A percentile compares a stretch with the other conserved stretches of the same genome.
Evolutionary conservation across 2,113 vertebrate species (phyloP).

Genomic region (Eptatretus burgeri): DNA sequence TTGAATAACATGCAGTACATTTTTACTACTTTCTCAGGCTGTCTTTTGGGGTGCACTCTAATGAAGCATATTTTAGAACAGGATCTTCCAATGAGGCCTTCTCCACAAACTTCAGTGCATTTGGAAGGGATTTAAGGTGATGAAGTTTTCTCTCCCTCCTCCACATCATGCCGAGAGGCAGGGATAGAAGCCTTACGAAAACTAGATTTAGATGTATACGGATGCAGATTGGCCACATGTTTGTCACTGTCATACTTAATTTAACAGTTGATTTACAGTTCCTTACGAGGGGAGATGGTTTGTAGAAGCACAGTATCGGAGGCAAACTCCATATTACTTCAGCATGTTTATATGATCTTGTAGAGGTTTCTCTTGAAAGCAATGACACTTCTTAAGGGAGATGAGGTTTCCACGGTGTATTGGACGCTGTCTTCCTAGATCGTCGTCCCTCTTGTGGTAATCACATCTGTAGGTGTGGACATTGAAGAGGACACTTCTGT

Average conservation of each 20-base stretch:
- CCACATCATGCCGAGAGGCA: not conserved
- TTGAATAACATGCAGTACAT: not conserved
- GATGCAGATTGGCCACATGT: not conserved
- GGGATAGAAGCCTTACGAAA: not conserved
- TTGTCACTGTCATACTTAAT: not conserved
- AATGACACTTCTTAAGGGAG: no score
- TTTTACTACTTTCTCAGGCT: not conserved
- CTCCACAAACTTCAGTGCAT: not conserved
- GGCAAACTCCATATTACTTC: not conserved
- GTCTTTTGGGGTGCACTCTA: not conserved
- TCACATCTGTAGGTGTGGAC: no score
- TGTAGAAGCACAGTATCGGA: not conserved
- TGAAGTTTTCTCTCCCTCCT: not conserved
- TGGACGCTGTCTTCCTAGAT: no score
- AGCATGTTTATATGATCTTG: not conserved
- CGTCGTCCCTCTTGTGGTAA: no score
- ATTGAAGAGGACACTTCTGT: no score
- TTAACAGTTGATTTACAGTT: not conserved
- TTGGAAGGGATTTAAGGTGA: not conserved
- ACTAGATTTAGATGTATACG: not conserved
- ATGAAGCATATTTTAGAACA: not conserved
- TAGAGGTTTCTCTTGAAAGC: no score
- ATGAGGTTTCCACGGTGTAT: no score
- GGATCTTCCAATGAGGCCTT: slow-evolving; percentile 1
- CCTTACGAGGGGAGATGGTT: not conserved